phyloP scores from a whole-genome alignment of 2,113 vertebrate species.

The Brachyhypopomus gauderio region DNA sequence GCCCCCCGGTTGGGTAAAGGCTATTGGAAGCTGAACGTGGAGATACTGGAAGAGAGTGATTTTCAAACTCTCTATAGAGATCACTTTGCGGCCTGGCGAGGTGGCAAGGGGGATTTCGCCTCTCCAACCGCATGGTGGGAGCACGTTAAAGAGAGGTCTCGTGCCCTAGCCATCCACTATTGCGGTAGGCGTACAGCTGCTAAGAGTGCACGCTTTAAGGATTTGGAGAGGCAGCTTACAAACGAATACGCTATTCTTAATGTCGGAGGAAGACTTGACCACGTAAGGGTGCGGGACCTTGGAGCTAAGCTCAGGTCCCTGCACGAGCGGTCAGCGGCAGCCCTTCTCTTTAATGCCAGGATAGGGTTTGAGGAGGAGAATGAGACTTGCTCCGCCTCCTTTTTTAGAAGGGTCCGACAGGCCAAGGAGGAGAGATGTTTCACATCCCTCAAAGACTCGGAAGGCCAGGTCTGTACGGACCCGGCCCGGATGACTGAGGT shows the following conservation, averaged over 20 bases:
- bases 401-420: no score
- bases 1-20: background rate
- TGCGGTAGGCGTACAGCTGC: background rate
- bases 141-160: background rate
- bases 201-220: background rate
- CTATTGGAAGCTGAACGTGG: background rate
- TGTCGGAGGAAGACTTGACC: background rate
- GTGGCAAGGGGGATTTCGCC: background rate
- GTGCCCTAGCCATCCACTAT: background rate
- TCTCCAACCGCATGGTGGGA: background rate
- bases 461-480: no score
- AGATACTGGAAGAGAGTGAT: background rate
- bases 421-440: no score
- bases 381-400: no score
- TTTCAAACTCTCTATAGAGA: background rate
- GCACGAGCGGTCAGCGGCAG: no score
- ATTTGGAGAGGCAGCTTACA: background rate
- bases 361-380: no score
- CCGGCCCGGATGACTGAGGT: no score
- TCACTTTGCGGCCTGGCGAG: background rate
- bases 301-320: no score
- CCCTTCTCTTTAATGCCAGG: no score
- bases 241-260: background rate
- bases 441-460: no score
- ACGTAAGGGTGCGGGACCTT: no score